Percentiles rank a stretch among this genome's conserved stretches.
Evolutionary conservation across 2,113 vertebrate species (phyloP).

Genomic region (Epinephelus cyanopodus): DNA sequence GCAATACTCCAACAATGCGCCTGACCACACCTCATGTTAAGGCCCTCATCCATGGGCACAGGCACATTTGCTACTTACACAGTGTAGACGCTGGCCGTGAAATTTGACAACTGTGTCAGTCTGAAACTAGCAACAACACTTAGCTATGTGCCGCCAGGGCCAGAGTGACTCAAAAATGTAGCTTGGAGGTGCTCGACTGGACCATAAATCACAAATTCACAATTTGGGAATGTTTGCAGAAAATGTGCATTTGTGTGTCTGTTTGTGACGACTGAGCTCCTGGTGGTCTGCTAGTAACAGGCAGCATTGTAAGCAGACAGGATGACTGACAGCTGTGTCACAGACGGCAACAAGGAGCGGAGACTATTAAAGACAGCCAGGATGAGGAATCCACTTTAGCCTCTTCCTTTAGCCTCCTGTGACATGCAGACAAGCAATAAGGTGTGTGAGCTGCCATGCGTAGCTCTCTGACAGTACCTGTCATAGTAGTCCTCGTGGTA

Average conservation of each 20-base stretch:
- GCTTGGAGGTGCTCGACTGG: background rate
- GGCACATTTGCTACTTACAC: too few relatives aligned
- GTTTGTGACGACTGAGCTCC: background rate
- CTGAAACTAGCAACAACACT: too few relatives aligned
- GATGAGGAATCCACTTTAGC: slow-evolving; percentile 38
- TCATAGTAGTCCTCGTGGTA: slow-evolving; percentile 87
- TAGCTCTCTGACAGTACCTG: slow-evolving; percentile 80
- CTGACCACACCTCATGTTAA: too few relatives aligned
- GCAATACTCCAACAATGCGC: too few relatives aligned
- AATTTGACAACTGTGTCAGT: too few relatives aligned
- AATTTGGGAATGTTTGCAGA: background rate
- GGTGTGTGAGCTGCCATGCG: slow-evolving; percentile 43
- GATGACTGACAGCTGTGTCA: slow-evolving; percentile 53
- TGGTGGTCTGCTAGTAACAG: slow-evolving; percentile 21
- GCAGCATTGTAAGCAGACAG: slow-evolving; percentile 19
- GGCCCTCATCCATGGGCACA: too few relatives aligned
- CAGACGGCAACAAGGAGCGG: slow-evolving; percentile 17
- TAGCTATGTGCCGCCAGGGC: too few relatives aligned
- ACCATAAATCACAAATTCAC: slow-evolving; percentile 2
- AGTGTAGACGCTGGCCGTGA: too few relatives aligned
- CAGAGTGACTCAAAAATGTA: background rate
- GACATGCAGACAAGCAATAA: slow-evolving; percentile 50
- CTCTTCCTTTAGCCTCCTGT: slow-evolving; percentile 30
- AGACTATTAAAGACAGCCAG: slow-evolving; percentile 25
- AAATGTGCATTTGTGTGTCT: background rate